These are phyloP conservation scores for Dysmachus trigonus DNA, from an alignment of 2,888 invertebrate species.

Conservation along the genomic window DNA sequence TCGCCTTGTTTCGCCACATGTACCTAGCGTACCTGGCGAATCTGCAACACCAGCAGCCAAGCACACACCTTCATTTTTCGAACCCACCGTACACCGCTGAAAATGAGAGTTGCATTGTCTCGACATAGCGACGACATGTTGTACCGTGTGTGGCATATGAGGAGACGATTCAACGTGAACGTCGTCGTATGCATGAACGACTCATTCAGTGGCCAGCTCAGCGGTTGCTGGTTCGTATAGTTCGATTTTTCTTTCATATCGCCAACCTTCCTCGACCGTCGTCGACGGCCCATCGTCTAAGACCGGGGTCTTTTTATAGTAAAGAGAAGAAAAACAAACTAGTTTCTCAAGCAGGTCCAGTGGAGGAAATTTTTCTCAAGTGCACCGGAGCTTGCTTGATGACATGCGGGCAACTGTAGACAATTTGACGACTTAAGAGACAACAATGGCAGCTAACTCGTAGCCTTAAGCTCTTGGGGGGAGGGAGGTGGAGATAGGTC, in stretches of 20 bases:
- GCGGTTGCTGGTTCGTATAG: neutral
- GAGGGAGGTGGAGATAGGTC: neutral
- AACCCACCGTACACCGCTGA: neutral
- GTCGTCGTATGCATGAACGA: no score
- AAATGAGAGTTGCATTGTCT: neutral
- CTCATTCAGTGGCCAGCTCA: neutral
- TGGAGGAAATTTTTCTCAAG: neutral
- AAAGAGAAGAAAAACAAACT: neutral
- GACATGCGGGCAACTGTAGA: slow-evolving; percentile 29
- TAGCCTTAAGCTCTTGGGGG: neutral
- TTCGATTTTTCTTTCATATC: neutral
- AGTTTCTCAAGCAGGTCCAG: neutral
- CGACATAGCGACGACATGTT: no score
- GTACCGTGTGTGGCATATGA: neutral
- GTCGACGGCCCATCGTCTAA: neutral
- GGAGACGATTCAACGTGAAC: neutral
- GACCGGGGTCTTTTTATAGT: neutral
- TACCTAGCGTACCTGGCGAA: neutral
- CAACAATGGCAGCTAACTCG: neutral
- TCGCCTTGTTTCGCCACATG: neutral
- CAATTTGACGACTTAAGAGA: slow-evolving; percentile 31
- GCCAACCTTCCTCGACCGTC: neutral
- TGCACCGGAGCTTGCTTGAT: slow-evolving; percentile 8
- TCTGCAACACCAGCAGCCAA: neutral
- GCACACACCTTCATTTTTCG: slow-evolving; percentile 18